A percentile compares a stretch with the other conserved stretches of the same genome.
Conservation (phyloP, 2,888 invertebrate genomes). For the Torymus auratus region DNA sequence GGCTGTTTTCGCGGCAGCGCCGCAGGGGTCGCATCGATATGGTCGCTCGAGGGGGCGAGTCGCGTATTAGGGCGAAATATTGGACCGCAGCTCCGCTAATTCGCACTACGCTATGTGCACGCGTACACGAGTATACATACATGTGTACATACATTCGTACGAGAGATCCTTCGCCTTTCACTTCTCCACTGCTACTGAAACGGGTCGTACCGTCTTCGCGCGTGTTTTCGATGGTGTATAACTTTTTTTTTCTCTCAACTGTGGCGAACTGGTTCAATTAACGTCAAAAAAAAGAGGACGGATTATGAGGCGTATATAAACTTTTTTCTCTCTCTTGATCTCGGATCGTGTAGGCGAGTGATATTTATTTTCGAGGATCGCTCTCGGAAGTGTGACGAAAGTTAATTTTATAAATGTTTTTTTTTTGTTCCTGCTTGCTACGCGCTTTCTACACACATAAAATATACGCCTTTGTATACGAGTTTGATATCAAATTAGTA, state of each 20-base stretch:
- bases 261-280: not conserved
- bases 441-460: too few relatives aligned
- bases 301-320: too few relatives aligned
- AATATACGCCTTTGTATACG: not conserved
- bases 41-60: too few relatives aligned
- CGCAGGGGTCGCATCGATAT: too few relatives aligned
- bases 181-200: constrained; percentile 38
- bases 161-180: constrained; percentile 19
- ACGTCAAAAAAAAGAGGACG: too few relatives aligned
- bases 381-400: too few relatives aligned
- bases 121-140: constrained; percentile 61
- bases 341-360: not conserved
- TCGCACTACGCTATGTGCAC: constrained; percentile 57
- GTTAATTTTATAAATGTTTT: not conserved
- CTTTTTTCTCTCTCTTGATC: not conserved
- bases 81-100: constrained; percentile 67
- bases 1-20: too few relatives aligned
- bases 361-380: constrained; percentile 53
- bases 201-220: constrained; percentile 7
- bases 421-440: not conserved
- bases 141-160: constrained; percentile 3
- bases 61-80: constrained; percentile 70
- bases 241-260: not conserved
- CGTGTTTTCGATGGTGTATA: too few relatives aligned
- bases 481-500: constrained; percentile 15